These are phyloP conservation scores for Manis pentadactyla DNA, from an alignment of 2,797 vertebrate genomes.

Conservation along the genomic window DNA sequence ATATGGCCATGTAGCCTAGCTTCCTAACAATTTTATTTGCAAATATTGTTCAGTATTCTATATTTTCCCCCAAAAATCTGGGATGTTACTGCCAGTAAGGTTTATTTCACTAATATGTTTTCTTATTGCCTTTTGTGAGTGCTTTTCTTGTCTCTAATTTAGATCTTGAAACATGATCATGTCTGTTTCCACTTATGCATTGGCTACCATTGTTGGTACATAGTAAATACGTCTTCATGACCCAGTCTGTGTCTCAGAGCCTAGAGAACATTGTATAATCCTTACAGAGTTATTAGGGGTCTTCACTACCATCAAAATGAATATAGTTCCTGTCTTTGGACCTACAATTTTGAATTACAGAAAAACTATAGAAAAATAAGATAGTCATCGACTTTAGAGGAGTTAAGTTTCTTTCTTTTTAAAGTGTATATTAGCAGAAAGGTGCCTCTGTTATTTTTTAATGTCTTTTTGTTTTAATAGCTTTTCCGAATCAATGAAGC, in stretches of 20 bases:
- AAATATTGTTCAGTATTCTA: not conserved
- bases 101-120: slow-evolving; percentile 11
- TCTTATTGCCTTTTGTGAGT: not conserved
- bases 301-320: not conserved
- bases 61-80: not conserved
- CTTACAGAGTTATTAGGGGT: not conserved
- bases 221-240: slow-evolving; percentile 38
- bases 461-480: slow-evolving; percentile 82
- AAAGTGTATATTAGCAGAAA: not conserved
- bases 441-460: not conserved
- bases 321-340: not conserved
- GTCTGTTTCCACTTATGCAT: not conserved
- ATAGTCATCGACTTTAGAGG: not conserved
- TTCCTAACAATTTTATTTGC: not conserved
- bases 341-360: not conserved
- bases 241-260: not conserved
- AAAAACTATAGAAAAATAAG: slow-evolving; percentile 25
- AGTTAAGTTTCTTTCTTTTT: not conserved
- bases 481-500: slow-evolving; percentile 98
- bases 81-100: not conserved
- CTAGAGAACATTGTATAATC: not conserved
- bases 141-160: slow-evolving; percentile 50
- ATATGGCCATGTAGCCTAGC: not conserved
- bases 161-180: slow-evolving; percentile 23
- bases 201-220: slow-evolving; percentile 29